Conservation (phyloP, 1,140 invertebrate species). For the Nixonia krombeini region DNA sequence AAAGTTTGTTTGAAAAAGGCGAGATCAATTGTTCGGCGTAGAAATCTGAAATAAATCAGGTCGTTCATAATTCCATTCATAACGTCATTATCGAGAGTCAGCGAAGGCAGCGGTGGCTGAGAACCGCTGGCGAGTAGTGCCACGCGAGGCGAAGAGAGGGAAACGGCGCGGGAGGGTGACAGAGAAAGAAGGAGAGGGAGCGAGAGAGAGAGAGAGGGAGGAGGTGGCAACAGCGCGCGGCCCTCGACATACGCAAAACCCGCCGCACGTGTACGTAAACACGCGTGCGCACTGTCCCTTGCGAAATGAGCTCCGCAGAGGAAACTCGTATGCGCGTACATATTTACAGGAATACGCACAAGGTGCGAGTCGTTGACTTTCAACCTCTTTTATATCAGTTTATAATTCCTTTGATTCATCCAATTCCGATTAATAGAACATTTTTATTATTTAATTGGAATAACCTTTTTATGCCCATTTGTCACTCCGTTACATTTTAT, state of each 20-base stretch:
- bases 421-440: background rate
- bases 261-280: slow-evolving; percentile 27
- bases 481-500: too few species aligned
- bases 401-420: too few species aligned
- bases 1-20: too few species aligned
- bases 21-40: background rate
- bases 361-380: too few species aligned
- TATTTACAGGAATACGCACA: too few species aligned
- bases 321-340: background rate
- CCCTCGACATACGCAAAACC: slow-evolving; percentile 31
- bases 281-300: slow-evolving; percentile 13
- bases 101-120: slow-evolving; percentile 13
- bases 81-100: slow-evolving; percentile 21
- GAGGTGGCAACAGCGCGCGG: slow-evolving; percentile 63
- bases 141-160: slow-evolving; percentile 44
- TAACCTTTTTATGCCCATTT: too few species aligned
- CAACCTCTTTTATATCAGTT: too few species aligned
- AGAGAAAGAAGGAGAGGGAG: slow-evolving; percentile 20
- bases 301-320: slow-evolving; percentile 1
- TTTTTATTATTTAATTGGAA: background rate
- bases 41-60: slow-evolving; percentile 5
- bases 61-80: slow-evolving; percentile 19
- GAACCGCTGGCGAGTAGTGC: slow-evolving; percentile 38
- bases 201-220: slow-evolving; percentile 46
- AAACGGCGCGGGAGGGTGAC: slow-evolving; percentile 12